Base-by-base conservation (phyloP, 1,140 invertebrate species). In the Cydia strobilella region DNA sequence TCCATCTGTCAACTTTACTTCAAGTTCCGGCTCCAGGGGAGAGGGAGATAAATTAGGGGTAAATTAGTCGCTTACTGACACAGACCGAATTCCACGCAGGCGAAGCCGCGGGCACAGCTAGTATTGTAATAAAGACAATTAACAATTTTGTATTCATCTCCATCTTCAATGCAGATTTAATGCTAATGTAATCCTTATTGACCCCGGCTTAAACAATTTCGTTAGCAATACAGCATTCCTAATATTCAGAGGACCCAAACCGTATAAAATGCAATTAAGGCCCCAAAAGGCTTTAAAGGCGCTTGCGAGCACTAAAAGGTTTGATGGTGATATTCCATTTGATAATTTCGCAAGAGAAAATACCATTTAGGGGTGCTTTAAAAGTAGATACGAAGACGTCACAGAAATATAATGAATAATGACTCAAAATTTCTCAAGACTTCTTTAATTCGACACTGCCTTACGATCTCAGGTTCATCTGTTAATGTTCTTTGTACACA, bases 371-470 rank as follows among this genome's bases (percentile, higher is more conserved):
- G 31, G 18, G 25, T 69, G 27, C 65, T 69, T 20, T 39, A 4
- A 69, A 23, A 18, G 65, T 39, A 66, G 27, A 15, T 15, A 54
- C 48, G 18, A 20, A 3, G 20, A 9, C 65, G 65, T 39, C 65
- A 18, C n/a, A n/a, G n/a, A 18, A 35, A n/a, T 15, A 69, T 69
- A 69, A 69, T n/a, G 65, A 42, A 69, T 69, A 69, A 69, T n/a
- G 65, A 42, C 65, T 42, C 65, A 0, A 39, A 69, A n/a, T 39
- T 42, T 2, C n/a, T 3, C 7, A 69, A 35, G 15, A 39, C n/a
- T 31, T 66, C 27, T n/a, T 31, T n/a, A 9, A 13, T 25, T 25
- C 25, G 62, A 13, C 59, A 3, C 25, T 13, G 12, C 18, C 62
- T 62, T 18, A 23, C 4, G 39, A 23, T 63, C 2, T 27, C 3